Percentiles rank a stretch among this genome's conserved stretches.
Conservation (phyloP, 64 coral and sea anemone genomes). For the Porites australiensis region DNA sequence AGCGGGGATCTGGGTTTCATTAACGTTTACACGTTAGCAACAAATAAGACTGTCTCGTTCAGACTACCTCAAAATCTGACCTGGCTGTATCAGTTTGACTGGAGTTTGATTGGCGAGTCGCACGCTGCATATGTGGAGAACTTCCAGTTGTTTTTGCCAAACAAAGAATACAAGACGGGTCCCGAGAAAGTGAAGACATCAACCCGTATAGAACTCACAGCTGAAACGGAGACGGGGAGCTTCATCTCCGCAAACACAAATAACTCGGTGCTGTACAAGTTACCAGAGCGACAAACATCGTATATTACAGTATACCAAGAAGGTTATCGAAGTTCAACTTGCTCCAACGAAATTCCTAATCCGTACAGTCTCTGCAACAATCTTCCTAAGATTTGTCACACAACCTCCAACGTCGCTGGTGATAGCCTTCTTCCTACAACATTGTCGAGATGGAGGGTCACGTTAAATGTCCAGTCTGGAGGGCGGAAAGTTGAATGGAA, state of each 20-base stretch:
- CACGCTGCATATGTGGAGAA: constrained; percentile 29
- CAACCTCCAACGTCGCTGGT: constrained; percentile 26
- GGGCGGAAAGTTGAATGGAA: constrained; percentile 5
- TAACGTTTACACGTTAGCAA: constrained; percentile 51
- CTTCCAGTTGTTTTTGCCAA: constrained; percentile 60
- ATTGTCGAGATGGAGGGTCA: constrained; percentile 57
- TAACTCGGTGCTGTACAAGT: constrained; percentile 29
- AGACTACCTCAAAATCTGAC: constrained; percentile 21
- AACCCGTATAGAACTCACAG: constrained; percentile 6
- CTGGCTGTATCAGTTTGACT: constrained; percentile 42
- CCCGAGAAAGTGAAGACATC: constrained; percentile 1
- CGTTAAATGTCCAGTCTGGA: constrained; percentile 4
- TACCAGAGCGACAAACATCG: constrained; percentile 45
- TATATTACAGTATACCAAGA: constrained; percentile 71
- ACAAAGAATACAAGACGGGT: constrained; percentile 50
- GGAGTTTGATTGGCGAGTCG: constrained; percentile 23
- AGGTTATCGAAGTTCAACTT: constrained; percentile 51
- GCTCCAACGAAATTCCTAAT: constrained; percentile 60
- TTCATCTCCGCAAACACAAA: constrained; percentile 45
- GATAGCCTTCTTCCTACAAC: constrained; percentile 57
- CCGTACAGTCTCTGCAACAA: constrained; percentile 77
- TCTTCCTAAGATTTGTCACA: constrained; percentile 73
- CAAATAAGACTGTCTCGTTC: constrained; percentile 33
- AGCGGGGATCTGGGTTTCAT: constrained; percentile 67
- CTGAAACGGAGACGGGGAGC: constrained; percentile 36